Evolutionary conservation across 2,888 invertebrate genomes (phyloP).

Genomic region (Zhengitettix transpicula): DNA sequence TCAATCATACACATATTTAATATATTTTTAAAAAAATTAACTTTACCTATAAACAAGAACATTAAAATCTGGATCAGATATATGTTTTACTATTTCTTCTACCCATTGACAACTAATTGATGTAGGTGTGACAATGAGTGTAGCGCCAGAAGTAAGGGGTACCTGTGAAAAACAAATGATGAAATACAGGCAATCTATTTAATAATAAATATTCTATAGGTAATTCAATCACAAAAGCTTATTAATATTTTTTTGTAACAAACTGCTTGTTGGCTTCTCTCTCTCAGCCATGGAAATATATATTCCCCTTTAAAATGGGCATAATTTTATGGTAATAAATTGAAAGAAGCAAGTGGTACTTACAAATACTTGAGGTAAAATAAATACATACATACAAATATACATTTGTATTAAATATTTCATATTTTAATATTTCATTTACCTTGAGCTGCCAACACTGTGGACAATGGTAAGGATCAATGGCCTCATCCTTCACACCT

Average conservation of each 20-base stretch:
- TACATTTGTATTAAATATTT: background rate
- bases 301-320: too few species aligned
- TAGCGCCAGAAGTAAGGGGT: slow-evolving; percentile 38
- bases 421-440: slow-evolving; percentile 1
- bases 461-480: slow-evolving; percentile 40
- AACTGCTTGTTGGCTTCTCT: too few species aligned
- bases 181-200: too few species aligned
- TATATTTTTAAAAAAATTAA: background rate
- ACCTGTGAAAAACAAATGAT: slow-evolving; percentile 20
- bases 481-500: slow-evolving; percentile 24
- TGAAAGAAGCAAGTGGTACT: too few species aligned
- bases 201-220: too few species aligned
- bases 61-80: slow-evolving; percentile 29
- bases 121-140: slow-evolving; percentile 53
- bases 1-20: too few species aligned
- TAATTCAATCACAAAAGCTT: too few species aligned
- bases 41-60: slow-evolving; percentile 33
- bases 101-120: slow-evolving; percentile 55
- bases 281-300: too few species aligned
- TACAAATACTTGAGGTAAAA: too few species aligned
- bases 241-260: too few species aligned
- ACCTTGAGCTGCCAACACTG: slow-evolving; percentile 38
- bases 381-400: too few species aligned
- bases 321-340: too few species aligned
- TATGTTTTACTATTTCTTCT: slow-evolving; percentile 47